phyloP scores from a whole-genome alignment of 2,888 invertebrate genomes.

The Uloborus plumipes region DNA sequence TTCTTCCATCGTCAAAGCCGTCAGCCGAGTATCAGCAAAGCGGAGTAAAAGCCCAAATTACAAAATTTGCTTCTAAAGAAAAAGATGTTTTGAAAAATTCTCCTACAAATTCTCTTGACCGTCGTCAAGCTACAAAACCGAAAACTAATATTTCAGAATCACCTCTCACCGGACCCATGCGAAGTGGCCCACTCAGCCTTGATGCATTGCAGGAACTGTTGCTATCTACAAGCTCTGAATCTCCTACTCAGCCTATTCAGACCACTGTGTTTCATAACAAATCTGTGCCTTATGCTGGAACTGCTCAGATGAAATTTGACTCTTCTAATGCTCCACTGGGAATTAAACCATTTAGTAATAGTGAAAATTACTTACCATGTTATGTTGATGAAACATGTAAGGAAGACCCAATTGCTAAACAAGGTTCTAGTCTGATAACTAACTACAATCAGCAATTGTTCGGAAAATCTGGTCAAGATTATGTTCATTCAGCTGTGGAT shows the following conservation, averaged over 20 bases:
- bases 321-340: background rate
- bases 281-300: constrained; percentile 39
- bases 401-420: constrained; percentile 13
- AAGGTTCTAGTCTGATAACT: constrained; percentile 13
- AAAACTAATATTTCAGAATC: constrained; percentile 32
- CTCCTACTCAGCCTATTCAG: constrained; percentile 35
- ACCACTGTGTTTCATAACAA: constrained; percentile 44
- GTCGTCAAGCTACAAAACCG: constrained; percentile 31
- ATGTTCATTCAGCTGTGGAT: constrained; percentile 76
- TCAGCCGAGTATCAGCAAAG: constrained; percentile 62
- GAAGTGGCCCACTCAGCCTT: constrained; percentile 47
- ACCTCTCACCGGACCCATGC: background rate
- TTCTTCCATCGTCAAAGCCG: constrained; percentile 46
- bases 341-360: constrained; percentile 7
- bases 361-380: constrained; percentile 32
- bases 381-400: constrained; percentile 42
- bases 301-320: background rate
- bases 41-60: constrained; percentile 64
- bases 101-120: constrained; percentile 49
- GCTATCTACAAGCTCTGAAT: constrained; percentile 21
- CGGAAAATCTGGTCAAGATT: constrained; percentile 44
- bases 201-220: constrained; percentile 55
- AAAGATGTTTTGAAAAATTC: constrained; percentile 52
- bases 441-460: constrained; percentile 15
- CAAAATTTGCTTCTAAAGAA: constrained; percentile 61